A percentile compares a stretch with the other conserved stretches of the same genome.
These are phyloP conservation scores for Myathropa florea DNA, from an alignment of 2,888 invertebrate species.

Conservation along the genomic window DNA sequence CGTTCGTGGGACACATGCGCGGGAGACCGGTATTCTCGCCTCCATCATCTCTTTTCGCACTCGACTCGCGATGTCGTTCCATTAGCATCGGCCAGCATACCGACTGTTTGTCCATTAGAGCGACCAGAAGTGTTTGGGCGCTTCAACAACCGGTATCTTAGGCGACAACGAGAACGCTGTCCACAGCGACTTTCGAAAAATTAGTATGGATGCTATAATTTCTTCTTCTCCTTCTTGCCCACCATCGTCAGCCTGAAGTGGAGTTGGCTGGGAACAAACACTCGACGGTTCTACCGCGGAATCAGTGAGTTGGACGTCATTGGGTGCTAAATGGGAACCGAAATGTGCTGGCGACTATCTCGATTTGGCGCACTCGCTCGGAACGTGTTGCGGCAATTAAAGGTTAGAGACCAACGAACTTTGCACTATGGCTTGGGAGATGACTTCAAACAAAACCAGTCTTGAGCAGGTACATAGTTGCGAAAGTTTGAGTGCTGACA, in stretches of 20 bases:
- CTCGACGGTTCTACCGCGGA: no score
- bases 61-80: background rate
- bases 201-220: conserved; percentile 59
- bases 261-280: background rate
- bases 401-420: conserved; percentile 27
- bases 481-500: background rate
- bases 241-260: no score
- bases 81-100: conserved; percentile 2
- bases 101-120: conserved; percentile 15
- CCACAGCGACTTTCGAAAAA: conserved; percentile 55
- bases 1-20: background rate
- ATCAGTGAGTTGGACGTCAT: conserved; percentile 8
- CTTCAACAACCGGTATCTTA: conserved; percentile 37
- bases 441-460: background rate
- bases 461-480: background rate
- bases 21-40: conserved; percentile 17
- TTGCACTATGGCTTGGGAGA: background rate
- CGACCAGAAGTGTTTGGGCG: conserved; percentile 20
- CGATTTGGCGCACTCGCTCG: background rate
- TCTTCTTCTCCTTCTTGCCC: background rate
- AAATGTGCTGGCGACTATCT: conserved; percentile 24
- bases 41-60: conserved; percentile 1
- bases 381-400: conserved; percentile 30
- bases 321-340: conserved; percentile 24
- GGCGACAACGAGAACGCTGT: background rate